Evolutionary conservation across 1,140 invertebrate genomes (phyloP).

Genomic region (Cheumatopsyche charites): DNA sequence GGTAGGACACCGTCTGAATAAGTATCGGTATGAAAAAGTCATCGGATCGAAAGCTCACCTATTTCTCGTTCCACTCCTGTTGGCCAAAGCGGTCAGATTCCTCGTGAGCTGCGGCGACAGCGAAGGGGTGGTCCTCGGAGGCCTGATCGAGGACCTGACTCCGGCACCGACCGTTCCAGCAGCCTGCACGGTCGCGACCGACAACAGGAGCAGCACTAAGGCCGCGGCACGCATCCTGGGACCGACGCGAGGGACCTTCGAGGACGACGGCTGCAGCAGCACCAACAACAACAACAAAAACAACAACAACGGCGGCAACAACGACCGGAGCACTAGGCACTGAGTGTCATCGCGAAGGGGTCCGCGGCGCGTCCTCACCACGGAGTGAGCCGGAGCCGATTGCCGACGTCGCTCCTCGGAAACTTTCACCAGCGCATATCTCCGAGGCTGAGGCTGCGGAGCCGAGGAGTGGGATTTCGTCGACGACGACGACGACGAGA

Average conservation of each 20-base stretch:
- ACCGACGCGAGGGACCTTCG: not conserved
- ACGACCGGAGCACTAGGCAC: not conserved
- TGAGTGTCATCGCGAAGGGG: not conserved
- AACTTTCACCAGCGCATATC: too few species aligned
- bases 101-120: conserved; percentile 13
- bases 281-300: not conserved
- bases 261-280: not conserved
- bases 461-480: too few species aligned
- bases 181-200: not conserved
- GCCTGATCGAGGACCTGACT: not conserved
- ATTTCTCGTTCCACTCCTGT: conserved; percentile 25
- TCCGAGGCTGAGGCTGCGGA: too few species aligned
- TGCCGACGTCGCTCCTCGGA: too few species aligned
- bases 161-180: not conserved
- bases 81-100: conserved; percentile 20
- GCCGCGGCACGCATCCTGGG: not conserved
- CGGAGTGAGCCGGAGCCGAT: too few species aligned
- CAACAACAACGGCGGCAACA: not conserved
- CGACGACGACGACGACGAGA: too few species aligned
- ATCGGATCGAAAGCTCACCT: conserved; percentile 15
- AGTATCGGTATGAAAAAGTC: too few species aligned
- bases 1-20: too few species aligned
- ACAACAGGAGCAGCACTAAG: conserved; percentile 5
- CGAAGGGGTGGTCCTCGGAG: conserved; percentile 1
- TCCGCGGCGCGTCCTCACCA: not conserved